A percentile compares a stretch with the other conserved stretches of the same genome.
Conservation (phyloP, 1,140 invertebrate genomes). For the Ostrea denselamellosa region DNA sequence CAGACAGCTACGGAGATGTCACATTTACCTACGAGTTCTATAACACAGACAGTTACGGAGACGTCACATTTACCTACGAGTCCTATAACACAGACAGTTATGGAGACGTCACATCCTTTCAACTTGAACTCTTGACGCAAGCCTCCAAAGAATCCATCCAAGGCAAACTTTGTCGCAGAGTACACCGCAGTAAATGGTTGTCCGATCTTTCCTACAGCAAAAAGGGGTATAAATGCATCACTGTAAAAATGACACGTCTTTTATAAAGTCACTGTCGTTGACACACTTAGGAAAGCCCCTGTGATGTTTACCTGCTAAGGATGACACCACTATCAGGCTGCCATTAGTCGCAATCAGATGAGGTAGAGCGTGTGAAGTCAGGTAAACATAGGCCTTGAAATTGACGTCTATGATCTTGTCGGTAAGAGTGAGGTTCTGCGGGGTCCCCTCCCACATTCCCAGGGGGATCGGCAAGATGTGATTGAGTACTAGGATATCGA, state of each 20-base stretch:
- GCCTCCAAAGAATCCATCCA: slow-evolving; percentile 74
- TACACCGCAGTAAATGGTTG: slow-evolving; percentile 70
- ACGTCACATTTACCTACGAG: slow-evolving; percentile 68
- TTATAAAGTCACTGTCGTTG: slow-evolving; percentile 6
- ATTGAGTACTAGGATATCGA: slow-evolving; percentile 75
- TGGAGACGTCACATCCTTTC: slow-evolving; percentile 68
- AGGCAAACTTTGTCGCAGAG: slow-evolving; percentile 73
- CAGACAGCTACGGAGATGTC: too few relatives aligned
- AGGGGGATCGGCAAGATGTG: slow-evolving; percentile 70
- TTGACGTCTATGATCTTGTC: slow-evolving; percentile 70
- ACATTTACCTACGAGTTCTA: not conserved
- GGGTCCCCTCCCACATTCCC: slow-evolving; percentile 67
- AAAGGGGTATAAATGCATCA: slow-evolving; percentile 38
- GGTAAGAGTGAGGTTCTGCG: slow-evolving; percentile 65
- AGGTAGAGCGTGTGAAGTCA: slow-evolving; percentile 72
- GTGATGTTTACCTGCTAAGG: slow-evolving; percentile 69
- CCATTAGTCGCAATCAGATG: slow-evolving; percentile 65
- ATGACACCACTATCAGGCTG: slow-evolving; percentile 72
- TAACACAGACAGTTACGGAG: not conserved
- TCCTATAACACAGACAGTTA: slow-evolving; percentile 73
- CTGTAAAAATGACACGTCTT: too few relatives aligned
- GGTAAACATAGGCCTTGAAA: slow-evolving; percentile 73
- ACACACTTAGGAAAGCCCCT: too few relatives aligned
- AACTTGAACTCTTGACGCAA: slow-evolving; percentile 69
- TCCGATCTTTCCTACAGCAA: slow-evolving; percentile 67